Percentiles rank a stretch among this genome's conserved stretches.
phyloP scores from a whole-genome alignment of 2,888 invertebrate genomes.

The Agriopis aurantiaria region DNA sequence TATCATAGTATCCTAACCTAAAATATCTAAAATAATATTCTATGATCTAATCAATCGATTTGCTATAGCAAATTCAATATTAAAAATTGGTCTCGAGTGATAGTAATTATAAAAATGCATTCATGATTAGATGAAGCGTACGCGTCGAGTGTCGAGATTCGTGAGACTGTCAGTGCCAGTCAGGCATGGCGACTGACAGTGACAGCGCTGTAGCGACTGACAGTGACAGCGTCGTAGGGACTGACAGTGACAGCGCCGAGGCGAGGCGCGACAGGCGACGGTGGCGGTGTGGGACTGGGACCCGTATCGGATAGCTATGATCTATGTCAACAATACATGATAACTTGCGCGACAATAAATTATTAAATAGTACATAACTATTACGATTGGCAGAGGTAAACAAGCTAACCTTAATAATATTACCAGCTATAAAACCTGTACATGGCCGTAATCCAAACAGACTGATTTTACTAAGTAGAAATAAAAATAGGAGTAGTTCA shows the following conservation, averaged over 20 bases:
- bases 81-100: conserved; percentile 85
- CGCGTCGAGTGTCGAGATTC: conserved; percentile 48
- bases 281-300: conserved; percentile 50
- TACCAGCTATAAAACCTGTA: conserved; percentile 86
- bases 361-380: conserved; percentile 84
- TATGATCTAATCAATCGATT: conserved; percentile 82
- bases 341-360: conserved; percentile 85
- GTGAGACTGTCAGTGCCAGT: conserved; percentile 25
- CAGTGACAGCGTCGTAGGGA: conserved; percentile 12
- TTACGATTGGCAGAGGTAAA: conserved; percentile 86
- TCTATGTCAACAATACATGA: conserved; percentile 83
- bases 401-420: conserved; percentile 83
- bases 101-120: conserved; percentile 80
- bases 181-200: conserved; percentile 1
- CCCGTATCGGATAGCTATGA: conserved; percentile 83
- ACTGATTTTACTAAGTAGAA: conserved; percentile 77
- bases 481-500: conserved; percentile 77
- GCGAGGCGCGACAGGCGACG: conserved; percentile 15
- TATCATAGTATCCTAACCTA: conserved; percentile 86
- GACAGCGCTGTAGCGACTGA: conserved; percentile 10
- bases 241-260: conserved; percentile 7
- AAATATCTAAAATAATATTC: conserved; percentile 85
- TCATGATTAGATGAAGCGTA: conserved; percentile 77
- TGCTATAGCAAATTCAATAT: conserved; percentile 83
- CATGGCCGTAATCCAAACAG: conserved; percentile 85